Evolutionary conservation across 2,888 invertebrate genomes (phyloP).

Genomic region (Pyrrhia umbra): DNA sequence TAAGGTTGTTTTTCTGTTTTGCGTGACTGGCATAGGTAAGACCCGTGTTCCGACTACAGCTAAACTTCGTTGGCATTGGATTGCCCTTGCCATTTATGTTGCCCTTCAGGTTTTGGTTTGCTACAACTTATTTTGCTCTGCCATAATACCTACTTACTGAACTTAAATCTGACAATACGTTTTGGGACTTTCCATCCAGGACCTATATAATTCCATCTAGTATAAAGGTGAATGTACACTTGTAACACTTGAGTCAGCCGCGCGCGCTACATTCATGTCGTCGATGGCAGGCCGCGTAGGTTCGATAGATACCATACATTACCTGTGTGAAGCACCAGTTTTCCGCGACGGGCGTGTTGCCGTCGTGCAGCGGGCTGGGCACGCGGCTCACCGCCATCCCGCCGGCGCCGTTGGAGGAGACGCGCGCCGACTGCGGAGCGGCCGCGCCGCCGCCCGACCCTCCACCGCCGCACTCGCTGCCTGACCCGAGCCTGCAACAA

Average conservation of each 20-base stretch:
- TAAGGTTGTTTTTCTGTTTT: conserved; percentile 38
- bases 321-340: conserved; percentile 99
- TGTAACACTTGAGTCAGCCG: neutral
- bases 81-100: conserved; percentile 45
- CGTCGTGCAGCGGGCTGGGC: conserved; percentile 98
- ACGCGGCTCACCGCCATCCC: conserved; percentile 99
- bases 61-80: conserved; percentile 39
- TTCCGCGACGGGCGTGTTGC: conserved; percentile 99
- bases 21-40: conserved; percentile 39
- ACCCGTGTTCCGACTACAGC: conserved; percentile 26
- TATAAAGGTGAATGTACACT: conserved; percentile 7
- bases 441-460: conserved; percentile 89
- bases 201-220: neutral
- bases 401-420: conserved; percentile 95
- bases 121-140: conserved; percentile 38
- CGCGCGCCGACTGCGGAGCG: conserved; percentile 95
- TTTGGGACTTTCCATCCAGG: neutral
- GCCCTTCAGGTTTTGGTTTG: conserved; percentile 41
- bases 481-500: conserved; percentile 92
- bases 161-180: neutral
- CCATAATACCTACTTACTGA: conserved; percentile 11
- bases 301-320: conserved; percentile 62
- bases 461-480: conserved; percentile 89
- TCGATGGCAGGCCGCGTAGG: conserved; percentile 8
- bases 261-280: neutral